Base-by-base conservation (phyloP, 2,113 vertebrate genomes). In the Larimichthys crocea region DNA sequence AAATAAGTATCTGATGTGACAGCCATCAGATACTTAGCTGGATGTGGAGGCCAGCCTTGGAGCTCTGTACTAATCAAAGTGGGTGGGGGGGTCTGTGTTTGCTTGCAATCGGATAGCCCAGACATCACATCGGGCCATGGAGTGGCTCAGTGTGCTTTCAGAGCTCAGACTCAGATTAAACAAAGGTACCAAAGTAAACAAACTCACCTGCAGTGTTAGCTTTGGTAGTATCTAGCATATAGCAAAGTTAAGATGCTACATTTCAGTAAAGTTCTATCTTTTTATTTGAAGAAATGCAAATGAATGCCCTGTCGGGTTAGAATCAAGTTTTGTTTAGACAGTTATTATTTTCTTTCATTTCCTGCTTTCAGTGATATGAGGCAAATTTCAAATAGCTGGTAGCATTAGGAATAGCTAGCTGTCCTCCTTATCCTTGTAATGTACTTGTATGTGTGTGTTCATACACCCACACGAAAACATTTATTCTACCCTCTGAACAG, bases 61-160 rank as follows among this genome's bases (percentile, higher is more conserved):
- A 26, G 26, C 26, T 26, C 26, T 26, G 26, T 26, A 26, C 26
- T 26, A 2, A 26, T 26, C 26, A 26, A 26, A 26, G 26, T 26
- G 26, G 26, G 35, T 60, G 46, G 52, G 20, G 52, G 49, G 59
- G 14, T 53, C 22, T 71, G 7, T 74, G 42, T 73, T 65, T 59
- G 29, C 20, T 69, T 10, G 14, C 80, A 26, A 20, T 15, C 0
- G 57, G 31, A 55, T 77, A 84, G 85, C 10, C 8, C 55, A 64
- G 15, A 4, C 72, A 24, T 52, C 68, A 35, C 74, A 77, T 29
- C 74, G 24, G 48, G 63, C 85, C 52, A 80, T 55, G 48, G 86
- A 81, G 48, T 88, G 86, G 86, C 82, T 88, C 57, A 84, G 69
- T 71, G 86, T 88, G 78, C 59, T 84, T 46, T 88, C 86, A 66